These are phyloP conservation scores for Chymomyza procnemis DNA, from an alignment of 2,888 invertebrate genomes.

Conservation along the genomic window DNA sequence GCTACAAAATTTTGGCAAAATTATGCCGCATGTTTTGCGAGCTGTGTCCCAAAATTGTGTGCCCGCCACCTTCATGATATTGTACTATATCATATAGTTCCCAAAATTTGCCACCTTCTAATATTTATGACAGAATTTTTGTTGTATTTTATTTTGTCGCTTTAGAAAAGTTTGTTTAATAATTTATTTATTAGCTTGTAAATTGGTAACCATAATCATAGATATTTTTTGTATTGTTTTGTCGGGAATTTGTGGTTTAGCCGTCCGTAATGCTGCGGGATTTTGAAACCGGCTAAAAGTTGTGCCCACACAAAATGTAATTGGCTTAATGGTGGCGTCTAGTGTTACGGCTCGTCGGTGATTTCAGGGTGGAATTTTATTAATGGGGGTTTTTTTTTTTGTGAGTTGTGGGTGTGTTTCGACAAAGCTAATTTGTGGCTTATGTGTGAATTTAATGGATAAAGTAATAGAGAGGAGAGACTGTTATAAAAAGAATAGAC, in stretches of 20 bases:
- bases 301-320: not conserved
- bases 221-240: not conserved
- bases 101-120: not conserved
- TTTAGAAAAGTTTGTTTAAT: not conserved
- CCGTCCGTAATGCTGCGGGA: not conserved
- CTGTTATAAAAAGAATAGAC: not conserved
- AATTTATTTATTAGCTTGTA: not conserved
- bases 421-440: not conserved
- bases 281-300: not conserved
- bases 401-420: not conserved
- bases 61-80: not conserved
- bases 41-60: not conserved
- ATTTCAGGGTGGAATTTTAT: not conserved
- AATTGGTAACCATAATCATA: not conserved
- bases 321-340: not conserved
- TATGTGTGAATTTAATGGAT: not conserved
- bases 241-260: not conserved
- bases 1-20: conserved; percentile 11
- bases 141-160: not conserved
- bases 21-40: conserved; percentile 6
- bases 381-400: not conserved
- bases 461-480: not conserved
- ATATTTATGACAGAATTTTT: not conserved
- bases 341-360: not conserved
- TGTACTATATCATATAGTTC: not conserved